phyloP scores from a whole-genome alignment of 2,113 vertebrate genomes.

The Odobenus rosmarus region DNA sequence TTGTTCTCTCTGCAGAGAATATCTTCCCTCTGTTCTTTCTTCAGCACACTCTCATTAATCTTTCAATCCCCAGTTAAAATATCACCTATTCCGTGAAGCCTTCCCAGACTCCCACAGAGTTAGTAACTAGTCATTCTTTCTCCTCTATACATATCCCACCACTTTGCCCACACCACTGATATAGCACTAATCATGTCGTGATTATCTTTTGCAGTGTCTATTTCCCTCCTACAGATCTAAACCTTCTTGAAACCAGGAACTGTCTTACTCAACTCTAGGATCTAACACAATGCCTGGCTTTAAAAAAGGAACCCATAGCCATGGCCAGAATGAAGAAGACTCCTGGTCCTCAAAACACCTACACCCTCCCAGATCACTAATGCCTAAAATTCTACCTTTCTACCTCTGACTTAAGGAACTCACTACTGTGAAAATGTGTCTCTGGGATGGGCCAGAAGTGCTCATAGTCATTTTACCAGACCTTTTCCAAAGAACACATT shows the following conservation, averaged over 20 bases:
- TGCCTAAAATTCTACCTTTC: not conserved
- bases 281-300: not conserved
- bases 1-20: not conserved
- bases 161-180: not conserved
- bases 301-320: not conserved
- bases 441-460: not conserved
- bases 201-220: not conserved
- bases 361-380: not conserved
- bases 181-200: not conserved
- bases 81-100: not conserved
- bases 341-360: not conserved
- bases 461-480: not conserved
- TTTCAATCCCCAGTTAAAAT: slow-evolving; percentile 24
- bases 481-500: not conserved
- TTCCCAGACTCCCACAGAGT: not conserved
- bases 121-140: not conserved
- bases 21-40: not conserved
- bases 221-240: not conserved
- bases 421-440: not conserved
- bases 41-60: not conserved
- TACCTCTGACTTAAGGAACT: not conserved
- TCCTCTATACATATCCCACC: not conserved
- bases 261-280: not conserved
- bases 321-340: not conserved
- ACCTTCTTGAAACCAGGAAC: not conserved